These are phyloP conservation scores for Glaucomys volans DNA, from an alignment of 2,113 vertebrate species.

Conservation along the genomic window DNA sequence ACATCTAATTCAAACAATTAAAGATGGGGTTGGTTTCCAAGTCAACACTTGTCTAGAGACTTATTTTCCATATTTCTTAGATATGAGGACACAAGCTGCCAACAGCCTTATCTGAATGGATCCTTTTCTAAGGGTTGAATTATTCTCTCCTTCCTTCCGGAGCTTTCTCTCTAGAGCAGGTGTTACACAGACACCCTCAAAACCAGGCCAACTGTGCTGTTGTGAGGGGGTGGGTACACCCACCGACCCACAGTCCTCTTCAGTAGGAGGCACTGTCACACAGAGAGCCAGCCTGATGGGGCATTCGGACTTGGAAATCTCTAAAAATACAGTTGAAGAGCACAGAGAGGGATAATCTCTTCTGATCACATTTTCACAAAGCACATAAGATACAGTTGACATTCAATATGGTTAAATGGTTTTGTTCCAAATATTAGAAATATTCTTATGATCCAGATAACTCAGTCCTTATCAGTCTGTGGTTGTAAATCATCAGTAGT, in stretches of 20 bases:
- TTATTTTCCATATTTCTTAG: slow-evolving; percentile 1
- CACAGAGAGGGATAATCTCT: background rate
- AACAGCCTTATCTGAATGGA: background rate
- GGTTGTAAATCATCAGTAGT: background rate
- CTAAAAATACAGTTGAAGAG: background rate
- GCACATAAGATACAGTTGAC: background rate
- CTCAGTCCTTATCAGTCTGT: background rate
- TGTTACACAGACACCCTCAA: background rate
- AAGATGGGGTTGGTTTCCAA: background rate
- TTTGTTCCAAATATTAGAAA: background rate
- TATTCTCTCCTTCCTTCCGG: background rate
- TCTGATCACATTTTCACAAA: background rate
- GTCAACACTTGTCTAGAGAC: background rate
- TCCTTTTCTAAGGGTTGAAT: background rate
- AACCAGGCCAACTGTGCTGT: too few relatives aligned
- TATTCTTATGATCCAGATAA: background rate
- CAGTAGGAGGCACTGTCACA: background rate
- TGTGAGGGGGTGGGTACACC: background rate
- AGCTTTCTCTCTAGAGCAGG: background rate
- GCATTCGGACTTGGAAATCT: too few relatives aligned
- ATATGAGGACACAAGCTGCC: background rate
- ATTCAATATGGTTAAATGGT: background rate
- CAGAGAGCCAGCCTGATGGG: background rate
- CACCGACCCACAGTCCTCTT: too few relatives aligned
- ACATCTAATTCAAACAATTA: background rate